Base-by-base conservation (phyloP, 2,888 invertebrate species). In the Acleris cristana region DNA sequence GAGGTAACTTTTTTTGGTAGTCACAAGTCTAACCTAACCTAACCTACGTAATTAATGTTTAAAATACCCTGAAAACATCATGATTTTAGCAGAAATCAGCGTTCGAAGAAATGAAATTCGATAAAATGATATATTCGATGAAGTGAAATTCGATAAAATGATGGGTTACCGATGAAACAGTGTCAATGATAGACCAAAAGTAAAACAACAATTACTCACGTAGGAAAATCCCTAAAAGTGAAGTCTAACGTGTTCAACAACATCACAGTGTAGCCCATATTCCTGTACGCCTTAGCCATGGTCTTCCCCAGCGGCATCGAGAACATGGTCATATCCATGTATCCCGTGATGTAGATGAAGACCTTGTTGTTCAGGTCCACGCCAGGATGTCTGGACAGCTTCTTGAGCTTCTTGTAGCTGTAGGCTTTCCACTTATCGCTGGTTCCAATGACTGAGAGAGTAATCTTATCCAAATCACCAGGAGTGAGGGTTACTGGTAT, bases 211-310 rank as follows among this genome's bases (percentile, higher is more conserved):
- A 5, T 51, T 10, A 61, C 53, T 44, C 18, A 61, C 61, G 8
- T 61, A 16, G 61, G 53, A 53, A 40, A 14, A 4, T 40, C 40
- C 4, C 40, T 40, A 14, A 40, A 40, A 45, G 61, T 26, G 12
- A 61, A 53, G 7, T 61, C n/a, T n/a, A 53, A 61, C n/a, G 44
- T 53, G 18, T 71, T 69, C 45, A 71, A 53, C 14, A 67, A 6
- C 5, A 72, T 18, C 2, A 53, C 68, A 34, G 71, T 72, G 56
- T 72, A 72, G n/a, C 71, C 71, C 30, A 65, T 12, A 7, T 68
- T 58, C 23, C 21, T 65, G 23, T 69, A 72, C 0, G 53, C 48
- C 4, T 60, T 64, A 5, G 54, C 54, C 49, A 49, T 49, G 1
- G n/a, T 49, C 10, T 49, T 49, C 49, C 8, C 49, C 49, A 49